Evolutionary conservation across 64 coral and sea anemone genomes (phyloP), one percentile per base, ranked within the genome.

Genomic region (Catalaphyllia jardinei): DNA sequence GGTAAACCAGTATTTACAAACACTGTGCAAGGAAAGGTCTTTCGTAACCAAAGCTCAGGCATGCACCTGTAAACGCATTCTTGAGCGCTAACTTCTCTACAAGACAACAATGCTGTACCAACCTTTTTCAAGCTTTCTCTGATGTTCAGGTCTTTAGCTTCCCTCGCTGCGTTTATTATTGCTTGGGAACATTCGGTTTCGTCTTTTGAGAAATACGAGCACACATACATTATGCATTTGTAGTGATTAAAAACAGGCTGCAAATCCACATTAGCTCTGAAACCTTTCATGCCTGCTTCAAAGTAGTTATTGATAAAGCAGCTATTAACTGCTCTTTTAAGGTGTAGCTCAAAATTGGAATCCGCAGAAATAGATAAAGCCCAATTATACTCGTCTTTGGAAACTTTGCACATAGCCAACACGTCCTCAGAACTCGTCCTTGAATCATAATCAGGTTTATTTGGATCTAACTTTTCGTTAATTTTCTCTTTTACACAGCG

Each of bases 241-340:
- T 86, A 86, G 75, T 77, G 38, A 77, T 77, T 77, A 50, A 87
- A 87, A 52, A 87, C 27, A 73, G 67, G 85, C 54, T 87, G 85
- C 4, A 87, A 64, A 31, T 74, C 75, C 22, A 77, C 39, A 77
- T 77, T 77, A 3, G 75, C 75, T 24, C 29, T 18, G 35, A 77
- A 77, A 10, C 67, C 85, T 52, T 87, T 87, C 57, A 86, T 77
- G 19, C 90, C 90, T 22, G 90, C 90, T 19, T 80, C 60, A 88
- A 93, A 87, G 76, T 93, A 87, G 55, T 88, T 88, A 25, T 88
- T 93, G 33, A 93, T 93, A 64, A 88, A 93, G 69, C 86, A 93
- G 20, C 86, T 93, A 52, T 93, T n/a, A 80, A 79, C 59, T 82
- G 77, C 64, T 79, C 86, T 14, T 80, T 81, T 92, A 33, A 92